Evolutionary conservation across 2,797 vertebrate genomes (phyloP).

Genomic region (Apodemus agrarius): DNA sequence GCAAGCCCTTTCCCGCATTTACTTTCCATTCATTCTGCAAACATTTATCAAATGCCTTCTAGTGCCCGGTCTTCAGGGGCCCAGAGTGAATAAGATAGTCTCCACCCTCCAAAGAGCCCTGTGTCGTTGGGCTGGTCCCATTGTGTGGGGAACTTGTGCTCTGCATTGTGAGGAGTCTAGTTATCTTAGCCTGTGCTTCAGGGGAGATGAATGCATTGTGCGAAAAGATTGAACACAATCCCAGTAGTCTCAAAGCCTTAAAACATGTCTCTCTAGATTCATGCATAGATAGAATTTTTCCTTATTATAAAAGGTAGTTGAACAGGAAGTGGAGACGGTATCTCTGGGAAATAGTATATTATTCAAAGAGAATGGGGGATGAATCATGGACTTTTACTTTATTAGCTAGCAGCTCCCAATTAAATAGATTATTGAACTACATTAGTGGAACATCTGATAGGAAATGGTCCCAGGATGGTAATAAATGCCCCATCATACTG

Average conservation of each 20-base stretch:
- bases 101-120: not conserved
- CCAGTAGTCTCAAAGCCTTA: slow-evolving; percentile 45
- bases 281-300: slow-evolving; percentile 31
- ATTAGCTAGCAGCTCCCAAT: slow-evolving; percentile 59
- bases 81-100: slow-evolving; percentile 10
- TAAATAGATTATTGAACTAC: slow-evolving; percentile 74
- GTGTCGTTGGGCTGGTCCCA: not conserved
- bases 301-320: slow-evolving; percentile 58
- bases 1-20: slow-evolving; percentile 73
- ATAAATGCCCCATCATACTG: not conserved
- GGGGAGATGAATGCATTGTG: not conserved
- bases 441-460: slow-evolving; percentile 61
- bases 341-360: slow-evolving; percentile 57
- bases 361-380: slow-evolving; percentile 16
- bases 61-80: slow-evolving; percentile 67
- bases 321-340: slow-evolving; percentile 37
- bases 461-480: slow-evolving; percentile 30
- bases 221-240: slow-evolving; percentile 32
- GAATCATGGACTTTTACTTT: slow-evolving; percentile 66
- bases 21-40: slow-evolving; percentile 60
- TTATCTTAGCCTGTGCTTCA: slow-evolving; percentile 33
- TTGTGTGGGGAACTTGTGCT: slow-evolving; percentile 13
- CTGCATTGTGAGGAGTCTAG: not conserved
- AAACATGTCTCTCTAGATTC: slow-evolving; percentile 17
- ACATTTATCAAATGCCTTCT: slow-evolving; percentile 62